These are phyloP conservation scores for Phenganax stokvisi DNA, from an alignment of 92 coral and sea anemone species.

Conservation along the genomic window DNA sequence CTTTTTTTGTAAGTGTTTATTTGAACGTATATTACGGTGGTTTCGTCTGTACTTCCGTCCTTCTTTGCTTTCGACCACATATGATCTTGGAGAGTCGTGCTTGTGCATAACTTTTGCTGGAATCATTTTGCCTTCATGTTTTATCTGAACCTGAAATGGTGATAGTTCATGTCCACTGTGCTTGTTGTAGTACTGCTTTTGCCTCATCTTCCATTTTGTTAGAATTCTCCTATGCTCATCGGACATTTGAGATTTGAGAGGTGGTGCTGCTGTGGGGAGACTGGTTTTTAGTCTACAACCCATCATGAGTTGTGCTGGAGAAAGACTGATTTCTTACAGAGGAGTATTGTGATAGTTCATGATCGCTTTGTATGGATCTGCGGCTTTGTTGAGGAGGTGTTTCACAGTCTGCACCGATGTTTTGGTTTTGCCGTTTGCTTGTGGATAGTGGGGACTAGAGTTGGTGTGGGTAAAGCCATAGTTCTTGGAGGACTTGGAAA, in stretches of 20 bases:
- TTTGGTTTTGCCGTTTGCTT: slow-evolving; percentile 35
- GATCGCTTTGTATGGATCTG: slow-evolving; percentile 42
- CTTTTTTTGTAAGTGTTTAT: not conserved
- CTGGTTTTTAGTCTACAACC: slow-evolving; percentile 39
- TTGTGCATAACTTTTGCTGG: slow-evolving; percentile 37
- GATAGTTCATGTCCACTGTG: slow-evolving; percentile 35
- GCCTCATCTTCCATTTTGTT: slow-evolving; percentile 40
- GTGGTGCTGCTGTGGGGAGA: slow-evolving; percentile 34
- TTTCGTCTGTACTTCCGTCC: slow-evolving; percentile 46
- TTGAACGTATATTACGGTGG: slow-evolving; percentile 28
- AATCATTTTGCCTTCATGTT: slow-evolving; percentile 13
- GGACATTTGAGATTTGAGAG: slow-evolving; percentile 35
- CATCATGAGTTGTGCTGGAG: slow-evolving; percentile 37
- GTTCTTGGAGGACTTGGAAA: slow-evolving; percentile 41
- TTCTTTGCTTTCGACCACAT: slow-evolving; percentile 40
- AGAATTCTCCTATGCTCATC: slow-evolving; percentile 10
- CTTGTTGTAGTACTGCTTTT: slow-evolving; percentile 49
- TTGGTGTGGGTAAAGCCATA: slow-evolving; percentile 49
- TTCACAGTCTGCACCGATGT: slow-evolving; percentile 39
- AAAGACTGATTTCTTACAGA: slow-evolving; percentile 35
- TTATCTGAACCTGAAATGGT: slow-evolving; percentile 40
- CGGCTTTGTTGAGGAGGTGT: slow-evolving; percentile 30
- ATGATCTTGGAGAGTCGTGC: slow-evolving; percentile 44
- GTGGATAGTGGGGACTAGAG: slow-evolving; percentile 44
- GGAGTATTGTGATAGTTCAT: slow-evolving; percentile 43